phyloP scores from a whole-genome alignment of 1,140 invertebrate species.

The Bombus soroeensis region DNA sequence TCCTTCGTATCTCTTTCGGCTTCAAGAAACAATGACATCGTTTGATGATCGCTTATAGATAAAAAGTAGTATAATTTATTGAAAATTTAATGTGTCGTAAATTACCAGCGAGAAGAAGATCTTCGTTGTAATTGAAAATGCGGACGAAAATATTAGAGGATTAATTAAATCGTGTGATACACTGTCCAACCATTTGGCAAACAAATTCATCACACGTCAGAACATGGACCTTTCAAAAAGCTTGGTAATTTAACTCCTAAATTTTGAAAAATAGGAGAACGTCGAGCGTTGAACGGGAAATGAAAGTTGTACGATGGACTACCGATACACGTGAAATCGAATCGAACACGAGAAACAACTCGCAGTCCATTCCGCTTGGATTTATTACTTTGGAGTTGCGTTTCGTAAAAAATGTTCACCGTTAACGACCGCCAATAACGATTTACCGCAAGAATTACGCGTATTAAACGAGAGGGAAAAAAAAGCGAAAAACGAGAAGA shows the following conservation, averaged over 20 bases:
- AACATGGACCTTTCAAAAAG: neutral
- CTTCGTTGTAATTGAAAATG: too few species aligned
- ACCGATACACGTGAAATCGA: constrained; percentile 1
- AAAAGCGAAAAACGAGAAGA: too few species aligned
- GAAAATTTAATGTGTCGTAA: neutral
- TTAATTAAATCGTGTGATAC: neutral
- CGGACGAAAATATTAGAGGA: neutral
- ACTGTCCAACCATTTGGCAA: too few species aligned
- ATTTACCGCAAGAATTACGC: constrained; percentile 25
- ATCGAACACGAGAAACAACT: constrained; percentile 51
- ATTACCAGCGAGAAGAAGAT: neutral
- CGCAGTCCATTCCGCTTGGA: constrained; percentile 30
- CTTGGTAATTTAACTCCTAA: neutral
- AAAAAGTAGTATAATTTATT: neutral
- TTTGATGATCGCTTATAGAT: too few species aligned
- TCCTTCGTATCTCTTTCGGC: too few species aligned
- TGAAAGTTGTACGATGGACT: neutral
- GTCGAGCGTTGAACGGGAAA: neutral
- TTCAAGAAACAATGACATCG: too few species aligned
- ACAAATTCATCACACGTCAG: neutral
- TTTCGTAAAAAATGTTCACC: constrained; percentile 48
- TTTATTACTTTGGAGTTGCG: constrained; percentile 20
- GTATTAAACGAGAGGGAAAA: neutral
- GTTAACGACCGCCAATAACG: constrained; percentile 31
- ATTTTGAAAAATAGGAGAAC: neutral